Evolutionary conservation across 2,888 invertebrate species (phyloP).

Genomic region (Melangyna quadrimaculata): DNA sequence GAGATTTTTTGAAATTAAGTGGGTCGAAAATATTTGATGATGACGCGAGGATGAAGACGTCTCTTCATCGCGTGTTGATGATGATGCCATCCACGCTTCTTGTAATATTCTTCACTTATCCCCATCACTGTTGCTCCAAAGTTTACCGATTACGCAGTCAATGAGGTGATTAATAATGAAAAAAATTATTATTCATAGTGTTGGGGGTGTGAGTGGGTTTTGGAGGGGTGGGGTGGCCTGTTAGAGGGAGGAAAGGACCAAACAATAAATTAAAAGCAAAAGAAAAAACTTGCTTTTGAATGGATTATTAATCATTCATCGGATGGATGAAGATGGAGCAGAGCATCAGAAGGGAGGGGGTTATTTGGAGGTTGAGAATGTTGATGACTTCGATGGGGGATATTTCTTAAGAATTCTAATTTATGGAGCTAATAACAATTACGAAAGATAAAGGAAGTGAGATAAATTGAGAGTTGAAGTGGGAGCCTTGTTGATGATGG

Average conservation of each 20-base stretch:
- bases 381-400: conserved; percentile 64
- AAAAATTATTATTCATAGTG: neutral
- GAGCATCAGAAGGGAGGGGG: neutral
- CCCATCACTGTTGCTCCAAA: conserved; percentile 59
- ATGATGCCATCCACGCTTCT: conserved; percentile 64
- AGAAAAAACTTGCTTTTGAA: conserved; percentile 53
- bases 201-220: neutral
- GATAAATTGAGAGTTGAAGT: conserved; percentile 42
- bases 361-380: neutral
- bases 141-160: conserved; percentile 71
- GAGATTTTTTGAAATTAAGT: conserved; percentile 64
- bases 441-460: conserved; percentile 60
- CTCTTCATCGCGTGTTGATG: conserved; percentile 30
- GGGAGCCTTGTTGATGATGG: neutral
- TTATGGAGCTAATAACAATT: conserved; percentile 72
- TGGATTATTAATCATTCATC: conserved; percentile 70
- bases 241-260: neutral
- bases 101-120: conserved; percentile 40
- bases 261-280: conserved; percentile 22
- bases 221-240: too few species aligned
- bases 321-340: neutral
- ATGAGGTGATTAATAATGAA: conserved; percentile 71
- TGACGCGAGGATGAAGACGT: conserved; percentile 43
- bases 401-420: conserved; percentile 65
- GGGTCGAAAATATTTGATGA: conserved; percentile 72